These are phyloP conservation scores for Charadrius vociferus DNA, from an alignment of 2,113 vertebrate species.

Conservation along the genomic window DNA sequence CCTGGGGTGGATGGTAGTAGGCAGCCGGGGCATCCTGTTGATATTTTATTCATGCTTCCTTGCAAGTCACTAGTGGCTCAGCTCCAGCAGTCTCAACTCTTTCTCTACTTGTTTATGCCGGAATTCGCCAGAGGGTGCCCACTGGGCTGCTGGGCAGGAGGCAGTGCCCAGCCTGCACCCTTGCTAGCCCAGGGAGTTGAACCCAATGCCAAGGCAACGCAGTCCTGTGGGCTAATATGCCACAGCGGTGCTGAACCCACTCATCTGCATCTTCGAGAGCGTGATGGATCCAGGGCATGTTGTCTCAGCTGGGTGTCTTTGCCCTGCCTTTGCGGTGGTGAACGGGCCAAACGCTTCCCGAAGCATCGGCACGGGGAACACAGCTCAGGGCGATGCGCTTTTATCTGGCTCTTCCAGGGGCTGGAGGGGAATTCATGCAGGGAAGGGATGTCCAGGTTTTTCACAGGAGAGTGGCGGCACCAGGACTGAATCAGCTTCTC, in stretches of 20 bases:
- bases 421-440: not conserved
- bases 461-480: not conserved
- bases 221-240: not conserved
- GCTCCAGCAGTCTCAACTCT: not conserved
- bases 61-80: not conserved
- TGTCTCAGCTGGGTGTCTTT: too few relatives aligned
- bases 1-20: not conserved
- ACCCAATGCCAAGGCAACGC: not conserved
- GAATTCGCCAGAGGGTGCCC: not conserved
- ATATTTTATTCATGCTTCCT: not conserved
- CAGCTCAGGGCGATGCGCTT: rapidly evolving
- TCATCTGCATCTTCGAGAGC: not conserved
- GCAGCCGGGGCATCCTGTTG: rapidly evolving
- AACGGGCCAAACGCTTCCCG: not conserved
- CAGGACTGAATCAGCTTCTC: not conserved
- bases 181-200: not conserved
- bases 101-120: not conserved
- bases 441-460: not conserved
- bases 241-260: not conserved
- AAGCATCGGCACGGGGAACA: rapidly evolving
- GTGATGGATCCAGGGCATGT: not conserved
- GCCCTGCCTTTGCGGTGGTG: not conserved
- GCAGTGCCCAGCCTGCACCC: not conserved
- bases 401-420: not conserved
- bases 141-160: not conserved